Conservation (phyloP, 2,113 vertebrate species). For the Erythrolamprus reginae region DNA sequence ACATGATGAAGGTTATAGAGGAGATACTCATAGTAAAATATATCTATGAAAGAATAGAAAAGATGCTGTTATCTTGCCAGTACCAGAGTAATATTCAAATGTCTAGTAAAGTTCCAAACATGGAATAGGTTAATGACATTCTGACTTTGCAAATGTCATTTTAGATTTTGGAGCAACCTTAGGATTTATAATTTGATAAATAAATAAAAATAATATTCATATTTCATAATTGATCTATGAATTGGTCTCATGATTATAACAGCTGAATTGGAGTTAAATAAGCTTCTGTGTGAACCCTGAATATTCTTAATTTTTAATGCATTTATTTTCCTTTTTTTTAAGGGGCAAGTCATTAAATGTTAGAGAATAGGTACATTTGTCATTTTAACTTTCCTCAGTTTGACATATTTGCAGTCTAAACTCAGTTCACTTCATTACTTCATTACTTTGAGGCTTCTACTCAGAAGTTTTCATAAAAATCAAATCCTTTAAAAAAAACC, state of each 20-base stretch:
- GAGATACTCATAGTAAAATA: too few species aligned
- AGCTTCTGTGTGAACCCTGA: neutral
- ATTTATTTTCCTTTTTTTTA: neutral
- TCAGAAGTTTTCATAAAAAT: neutral
- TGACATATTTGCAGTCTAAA: neutral
- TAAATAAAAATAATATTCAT: neutral
- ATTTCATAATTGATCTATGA: neutral
- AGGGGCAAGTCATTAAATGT: neutral
- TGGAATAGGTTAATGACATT: neutral
- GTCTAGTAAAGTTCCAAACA: neutral
- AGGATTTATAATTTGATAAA: neutral
- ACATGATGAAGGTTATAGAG: too few species aligned
- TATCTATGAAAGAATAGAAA: too few species aligned
- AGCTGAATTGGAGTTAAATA: neutral
- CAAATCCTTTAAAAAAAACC: neutral
- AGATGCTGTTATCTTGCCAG: neutral
- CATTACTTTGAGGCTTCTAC: neutral
- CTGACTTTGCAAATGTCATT: too few species aligned
- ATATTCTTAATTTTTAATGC: neutral
- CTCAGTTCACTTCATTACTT: neutral
- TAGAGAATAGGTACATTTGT: neutral
- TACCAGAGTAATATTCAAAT: neutral
- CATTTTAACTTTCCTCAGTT: neutral
- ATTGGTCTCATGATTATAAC: neutral
- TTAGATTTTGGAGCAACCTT: neutral